phyloP scores from a whole-genome alignment of 2,888 invertebrate species.

The Drosophila niveifrons region DNA sequence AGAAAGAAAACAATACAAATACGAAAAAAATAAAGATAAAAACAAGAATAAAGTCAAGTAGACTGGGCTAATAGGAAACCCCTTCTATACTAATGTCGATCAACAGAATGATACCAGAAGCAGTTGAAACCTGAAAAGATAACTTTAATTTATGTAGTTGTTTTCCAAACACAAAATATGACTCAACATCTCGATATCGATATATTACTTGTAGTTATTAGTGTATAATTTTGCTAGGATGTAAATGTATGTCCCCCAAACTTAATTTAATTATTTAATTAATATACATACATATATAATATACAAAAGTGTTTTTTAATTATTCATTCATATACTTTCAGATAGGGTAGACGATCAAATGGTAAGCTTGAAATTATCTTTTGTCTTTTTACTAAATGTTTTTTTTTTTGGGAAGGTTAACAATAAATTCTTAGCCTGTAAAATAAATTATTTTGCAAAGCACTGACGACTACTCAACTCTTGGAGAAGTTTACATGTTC shows the following conservation, averaged over 20 bases:
- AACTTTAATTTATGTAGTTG: slow-evolving; percentile 77
- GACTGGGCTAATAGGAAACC: slow-evolving; percentile 51
- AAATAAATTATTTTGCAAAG: too few species aligned
- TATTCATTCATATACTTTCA: neutral
- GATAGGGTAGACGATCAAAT: too few species aligned
- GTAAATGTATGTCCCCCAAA: slow-evolving; percentile 82
- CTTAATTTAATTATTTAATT: slow-evolving; percentile 82
- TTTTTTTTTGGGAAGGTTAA: too few species aligned
- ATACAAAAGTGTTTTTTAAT: slow-evolving; percentile 53
- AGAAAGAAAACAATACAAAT: slow-evolving; percentile 9
- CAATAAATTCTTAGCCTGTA: too few species aligned
- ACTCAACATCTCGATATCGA: slow-evolving; percentile 77
- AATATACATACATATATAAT: slow-evolving; percentile 76
- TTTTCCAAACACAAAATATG: slow-evolving; percentile 69
- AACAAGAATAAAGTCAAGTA: slow-evolving; percentile 45
- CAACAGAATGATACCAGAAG: slow-evolving; percentile 51
- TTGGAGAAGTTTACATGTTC: too few species aligned
- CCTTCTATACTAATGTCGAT: slow-evolving; percentile 52
- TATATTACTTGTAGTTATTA: slow-evolving; percentile 81
- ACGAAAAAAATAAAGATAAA: slow-evolving; percentile 17
- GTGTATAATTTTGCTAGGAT: slow-evolving; percentile 81
- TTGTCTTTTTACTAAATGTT: too few species aligned
- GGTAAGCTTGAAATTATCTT: too few species aligned
- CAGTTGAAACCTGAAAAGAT: slow-evolving; percentile 58
- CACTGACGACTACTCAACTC: too few species aligned